phyloP scores from a whole-genome alignment of 92 coral and sea anemone species.

The Pocillopora meandrina region DNA sequence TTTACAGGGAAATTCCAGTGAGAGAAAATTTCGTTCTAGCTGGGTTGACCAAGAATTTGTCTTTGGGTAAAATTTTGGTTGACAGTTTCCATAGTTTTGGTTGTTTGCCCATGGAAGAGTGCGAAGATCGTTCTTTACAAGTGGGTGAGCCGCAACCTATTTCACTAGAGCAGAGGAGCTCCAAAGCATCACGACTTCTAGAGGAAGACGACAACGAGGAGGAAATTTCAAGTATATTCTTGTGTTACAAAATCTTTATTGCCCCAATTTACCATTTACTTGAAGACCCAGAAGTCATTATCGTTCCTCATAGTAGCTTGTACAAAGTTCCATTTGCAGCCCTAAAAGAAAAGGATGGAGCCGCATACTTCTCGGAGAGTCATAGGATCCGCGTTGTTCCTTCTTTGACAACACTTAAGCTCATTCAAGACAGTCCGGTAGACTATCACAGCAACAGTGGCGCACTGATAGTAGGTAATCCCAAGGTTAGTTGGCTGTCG shows the following conservation, averaged over 20 bases:
- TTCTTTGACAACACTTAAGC: neutral
- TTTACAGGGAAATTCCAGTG: neutral
- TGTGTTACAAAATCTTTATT: too few species aligned
- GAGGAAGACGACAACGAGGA: neutral
- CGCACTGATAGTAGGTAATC: neutral
- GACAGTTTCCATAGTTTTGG: neutral
- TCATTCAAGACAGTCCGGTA: too few species aligned
- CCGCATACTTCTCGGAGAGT: neutral
- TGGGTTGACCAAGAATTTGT: too few species aligned
- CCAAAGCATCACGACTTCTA: neutral
- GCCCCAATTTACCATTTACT: too few species aligned
- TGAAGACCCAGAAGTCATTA: too few species aligned
- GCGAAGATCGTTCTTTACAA: neutral
- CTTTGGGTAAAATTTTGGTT: neutral
- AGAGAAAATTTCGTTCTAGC: neutral
- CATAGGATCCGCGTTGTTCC: neutral
- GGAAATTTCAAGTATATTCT: neutral
- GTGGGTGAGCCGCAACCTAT: neutral
- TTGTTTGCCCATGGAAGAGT: neutral
- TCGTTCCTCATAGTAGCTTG: too few species aligned
- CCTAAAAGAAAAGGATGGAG: too few species aligned
- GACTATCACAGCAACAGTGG: neutral
- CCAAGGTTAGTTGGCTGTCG: neutral
- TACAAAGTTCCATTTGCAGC: too few species aligned
- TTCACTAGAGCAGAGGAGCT: neutral